Evolutionary conservation across 64 coral and sea anemone species (phyloP).

Genomic region (Pocillopora damicornis): DNA sequence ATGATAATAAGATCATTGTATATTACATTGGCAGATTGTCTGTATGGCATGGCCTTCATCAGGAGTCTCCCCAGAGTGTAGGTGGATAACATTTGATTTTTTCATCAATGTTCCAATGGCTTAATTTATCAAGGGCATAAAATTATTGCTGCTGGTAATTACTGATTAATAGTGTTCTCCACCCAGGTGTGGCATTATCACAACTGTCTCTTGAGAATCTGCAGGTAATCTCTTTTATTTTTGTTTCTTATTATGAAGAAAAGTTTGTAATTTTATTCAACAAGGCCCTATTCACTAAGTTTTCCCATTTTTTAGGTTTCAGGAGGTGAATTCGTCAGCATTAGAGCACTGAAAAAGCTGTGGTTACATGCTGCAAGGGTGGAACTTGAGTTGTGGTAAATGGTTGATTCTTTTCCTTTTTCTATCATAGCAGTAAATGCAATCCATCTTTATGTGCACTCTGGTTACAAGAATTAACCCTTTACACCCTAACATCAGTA

Average conservation of each 20-base stretch:
- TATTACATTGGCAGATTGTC: conserved; percentile 34
- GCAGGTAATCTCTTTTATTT: not conserved
- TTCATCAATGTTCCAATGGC: not conserved
- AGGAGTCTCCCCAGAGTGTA: conserved; percentile 66
- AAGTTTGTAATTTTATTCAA: too few relatives aligned
- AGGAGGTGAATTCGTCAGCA: conserved; percentile 24
- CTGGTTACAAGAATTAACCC: too few relatives aligned
- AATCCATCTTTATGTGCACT: too few relatives aligned
- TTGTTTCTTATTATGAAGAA: not conserved
- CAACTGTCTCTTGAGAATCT: conserved; percentile 35
- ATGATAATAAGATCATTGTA: not conserved
- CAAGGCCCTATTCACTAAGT: not conserved
- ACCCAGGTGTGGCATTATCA: conserved; percentile 42
- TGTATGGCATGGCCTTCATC: conserved; percentile 73
- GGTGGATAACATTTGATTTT: not conserved
- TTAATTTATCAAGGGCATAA: not conserved
- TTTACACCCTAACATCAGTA: too few relatives aligned
- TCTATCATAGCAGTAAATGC: too few relatives aligned
- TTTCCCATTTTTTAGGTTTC: conserved; percentile 12
- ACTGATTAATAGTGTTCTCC: not conserved
- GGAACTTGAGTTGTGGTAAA: conserved; percentile 73
- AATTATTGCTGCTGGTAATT: not conserved
- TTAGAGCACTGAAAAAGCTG: conserved; percentile 39
- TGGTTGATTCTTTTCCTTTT: not conserved
- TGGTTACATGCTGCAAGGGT: conserved; percentile 54